Conservation (phyloP, 2,888 invertebrate genomes). For the Tinea semifulvella region DNA sequence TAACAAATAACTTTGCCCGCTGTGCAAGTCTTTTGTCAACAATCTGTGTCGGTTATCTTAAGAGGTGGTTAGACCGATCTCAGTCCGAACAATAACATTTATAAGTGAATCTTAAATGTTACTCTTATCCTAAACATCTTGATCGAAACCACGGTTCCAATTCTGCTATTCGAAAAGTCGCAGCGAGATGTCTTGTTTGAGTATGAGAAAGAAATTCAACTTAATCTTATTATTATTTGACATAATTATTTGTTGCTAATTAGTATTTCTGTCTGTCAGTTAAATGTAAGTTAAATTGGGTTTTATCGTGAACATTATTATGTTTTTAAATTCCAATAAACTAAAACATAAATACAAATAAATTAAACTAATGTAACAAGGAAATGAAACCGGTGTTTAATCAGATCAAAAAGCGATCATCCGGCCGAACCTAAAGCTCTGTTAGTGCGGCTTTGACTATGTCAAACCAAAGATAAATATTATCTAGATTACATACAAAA, state of each 20-base stretch:
- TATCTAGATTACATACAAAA: slow-evolving; percentile 5
- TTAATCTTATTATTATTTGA: no score
- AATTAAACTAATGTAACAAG: neutral
- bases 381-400: slow-evolving; percentile 3
- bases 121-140: slow-evolving; percentile 46
- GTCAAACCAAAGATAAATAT: neutral
- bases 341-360: no score
- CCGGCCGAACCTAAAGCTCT: neutral
- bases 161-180: slow-evolving; percentile 2
- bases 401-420: slow-evolving; percentile 5
- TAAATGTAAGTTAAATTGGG: no score
- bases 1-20: slow-evolving; percentile 42
- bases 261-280: no score
- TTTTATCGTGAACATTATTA: no score
- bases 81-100: slow-evolving; percentile 52
- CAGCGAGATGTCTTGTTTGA: no score
- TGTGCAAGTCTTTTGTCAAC: slow-evolving; percentile 55
- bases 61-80: slow-evolving; percentile 38
- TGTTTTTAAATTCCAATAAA: no score
- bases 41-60: slow-evolving; percentile 41
- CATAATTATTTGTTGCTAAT: no score
- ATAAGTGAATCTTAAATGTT: slow-evolving; percentile 60
- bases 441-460: neutral
- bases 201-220: no score
- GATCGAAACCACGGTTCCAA: slow-evolving; percentile 26